Evolutionary conservation across 2,888 invertebrate genomes (phyloP), one percentile per base, ranked within the genome.

Genomic region (Gortyna flavago): DNA sequence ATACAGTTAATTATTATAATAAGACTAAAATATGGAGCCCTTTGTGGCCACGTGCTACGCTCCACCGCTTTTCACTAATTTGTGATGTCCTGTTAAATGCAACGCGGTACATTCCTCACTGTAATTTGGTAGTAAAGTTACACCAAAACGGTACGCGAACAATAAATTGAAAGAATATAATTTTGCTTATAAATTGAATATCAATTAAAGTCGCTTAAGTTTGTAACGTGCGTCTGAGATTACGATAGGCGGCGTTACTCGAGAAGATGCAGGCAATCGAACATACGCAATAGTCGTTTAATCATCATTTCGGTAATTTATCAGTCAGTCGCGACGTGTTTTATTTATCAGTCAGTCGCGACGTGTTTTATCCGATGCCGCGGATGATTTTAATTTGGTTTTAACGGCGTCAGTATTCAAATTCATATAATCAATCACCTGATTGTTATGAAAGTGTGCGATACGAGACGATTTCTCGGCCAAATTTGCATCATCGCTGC

Each of bases 361-460:
- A 93, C 93, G 94, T 94, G 95, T 95, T 95, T 96, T 94, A 95
- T 93, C 92, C 93, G 92, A 94, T 91, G 95, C 95, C 95, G 95
- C 94, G 88, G 93, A 94, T 95, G 93, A 94, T 94, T 95, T 96
- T 95, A 96, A 96, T 96, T 95, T 95, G 93, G 90, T 93, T 95
- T 95, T 95, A 95, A 96, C 94, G 90, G 94, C 93, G 93, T 93
- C 93, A 93, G 94, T 94, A 95, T 96, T 96, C 92, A 95, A 95
- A 96, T 96, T 95, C 94, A 94, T 94, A 93, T 95, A 96, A 96
- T 96, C 96, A 96, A 96, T 96, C 96, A 96, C 92, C 86, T 91
- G 94, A 94, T 96, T 94, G 95, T 96, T 96, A 96, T 96, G 96
- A 96, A 96, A 96, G 95, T 94, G 94, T 95, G 93, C 93, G 93